Percentiles rank a stretch among this genome's conserved stretches.
These are phyloP conservation scores for Sicus ferrugineus DNA, from an alignment of 2,888 invertebrate genomes.

Conservation along the genomic window DNA sequence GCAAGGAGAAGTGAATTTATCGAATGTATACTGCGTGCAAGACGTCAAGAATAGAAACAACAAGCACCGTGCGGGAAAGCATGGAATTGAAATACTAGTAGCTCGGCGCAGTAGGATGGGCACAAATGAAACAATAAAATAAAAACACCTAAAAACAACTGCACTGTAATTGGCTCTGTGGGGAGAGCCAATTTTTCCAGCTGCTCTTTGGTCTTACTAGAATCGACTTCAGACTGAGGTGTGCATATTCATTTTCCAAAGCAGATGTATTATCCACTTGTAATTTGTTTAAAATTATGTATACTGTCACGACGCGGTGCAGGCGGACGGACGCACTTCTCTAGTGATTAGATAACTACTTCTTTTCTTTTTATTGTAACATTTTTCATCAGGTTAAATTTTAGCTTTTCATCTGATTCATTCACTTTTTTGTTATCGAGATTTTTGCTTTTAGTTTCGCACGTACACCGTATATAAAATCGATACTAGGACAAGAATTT, in stretches of 20 bases:
- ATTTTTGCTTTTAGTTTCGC: constrained; percentile 3
- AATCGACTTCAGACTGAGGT: not conserved
- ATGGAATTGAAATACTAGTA: constrained; percentile 6
- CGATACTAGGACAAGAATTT: constrained; percentile 25
- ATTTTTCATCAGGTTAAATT: constrained; percentile 19
- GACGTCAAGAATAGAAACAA: constrained; percentile 20
- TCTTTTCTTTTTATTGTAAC: constrained; percentile 4
- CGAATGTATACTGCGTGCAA: constrained; percentile 29
- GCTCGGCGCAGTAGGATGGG: not conserved
- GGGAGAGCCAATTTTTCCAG: constrained; percentile 20
- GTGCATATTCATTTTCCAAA: constrained; percentile 3
- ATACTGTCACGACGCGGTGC: not conserved
- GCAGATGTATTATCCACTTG: not conserved
- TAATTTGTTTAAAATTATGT: not conserved
- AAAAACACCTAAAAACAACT: constrained; percentile 3
- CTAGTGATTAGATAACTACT: constrained; percentile 29
- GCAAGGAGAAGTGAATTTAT: not conserved
- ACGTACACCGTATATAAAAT: constrained; percentile 26
- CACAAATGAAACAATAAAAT: not conserved
- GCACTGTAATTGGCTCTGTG: constrained; percentile 22
- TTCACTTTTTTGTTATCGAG: not conserved
- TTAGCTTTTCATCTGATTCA: not conserved
- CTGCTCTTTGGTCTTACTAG: constrained; percentile 8
- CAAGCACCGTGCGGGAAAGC: not conserved
- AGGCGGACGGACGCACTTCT: constrained; percentile 10